Evolutionary conservation across 2,113 vertebrate species (phyloP).

Genomic region (Entomyzon cyanotis): DNA sequence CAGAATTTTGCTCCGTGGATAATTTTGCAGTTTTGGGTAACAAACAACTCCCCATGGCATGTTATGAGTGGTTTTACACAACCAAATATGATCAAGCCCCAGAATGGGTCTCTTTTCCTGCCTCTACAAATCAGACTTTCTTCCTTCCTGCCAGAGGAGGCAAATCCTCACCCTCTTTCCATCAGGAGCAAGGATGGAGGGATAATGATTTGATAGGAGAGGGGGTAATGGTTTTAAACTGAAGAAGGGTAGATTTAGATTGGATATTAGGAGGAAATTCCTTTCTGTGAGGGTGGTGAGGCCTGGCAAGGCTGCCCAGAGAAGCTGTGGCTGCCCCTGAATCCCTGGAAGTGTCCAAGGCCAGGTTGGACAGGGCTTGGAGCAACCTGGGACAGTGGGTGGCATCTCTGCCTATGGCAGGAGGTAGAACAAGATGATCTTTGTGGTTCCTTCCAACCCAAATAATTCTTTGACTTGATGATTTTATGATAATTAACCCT

Average conservation of each 20-base stretch:
- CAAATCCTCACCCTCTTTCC: background rate
- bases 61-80: background rate
- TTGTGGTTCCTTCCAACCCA: background rate
- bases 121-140: background rate
- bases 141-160: background rate
- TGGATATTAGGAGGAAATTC: background rate
- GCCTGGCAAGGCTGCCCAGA: background rate
- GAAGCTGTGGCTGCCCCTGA: background rate
- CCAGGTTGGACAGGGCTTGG: background rate
- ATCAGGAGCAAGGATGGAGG: background rate
- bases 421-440: background rate
- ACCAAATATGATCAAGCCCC: background rate
- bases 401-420: background rate
- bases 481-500: background rate
- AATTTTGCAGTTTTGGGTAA: background rate
- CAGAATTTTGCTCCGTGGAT: background rate
- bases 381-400: background rate
- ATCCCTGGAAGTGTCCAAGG: background rate
- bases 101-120: background rate
- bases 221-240: background rate
- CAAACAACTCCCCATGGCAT: fast-evolving
- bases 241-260: background rate
- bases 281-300: background rate
- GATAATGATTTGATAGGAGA: background rate
- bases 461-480: fast-evolving